phyloP scores from a whole-genome alignment of 2,888 invertebrate genomes.

The Cerastoderma edule region DNA sequence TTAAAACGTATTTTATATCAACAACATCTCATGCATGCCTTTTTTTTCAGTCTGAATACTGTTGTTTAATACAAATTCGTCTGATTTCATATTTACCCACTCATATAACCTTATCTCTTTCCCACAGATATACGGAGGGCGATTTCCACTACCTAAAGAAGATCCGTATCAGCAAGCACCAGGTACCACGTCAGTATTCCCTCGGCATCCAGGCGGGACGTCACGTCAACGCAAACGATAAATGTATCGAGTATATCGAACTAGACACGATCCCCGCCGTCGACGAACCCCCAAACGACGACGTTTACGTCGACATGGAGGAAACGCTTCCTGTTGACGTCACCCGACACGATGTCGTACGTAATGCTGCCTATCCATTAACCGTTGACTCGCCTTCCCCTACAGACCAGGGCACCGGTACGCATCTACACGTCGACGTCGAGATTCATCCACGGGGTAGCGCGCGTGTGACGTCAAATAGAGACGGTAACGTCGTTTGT shows the following conservation, averaged over 20 bases:
- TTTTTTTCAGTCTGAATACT: too few relatives aligned
- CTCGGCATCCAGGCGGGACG: conserved; percentile 60
- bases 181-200: conserved; percentile 75
- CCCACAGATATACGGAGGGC: conserved; percentile 77
- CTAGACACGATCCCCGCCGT: conserved; percentile 25
- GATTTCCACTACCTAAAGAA: conserved; percentile 80
- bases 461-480: conserved; percentile 10
- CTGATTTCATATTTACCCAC: too few relatives aligned
- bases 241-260: conserved; percentile 25
- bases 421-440: conserved; percentile 61
- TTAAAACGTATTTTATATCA: too few relatives aligned
- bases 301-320: conserved; percentile 26
- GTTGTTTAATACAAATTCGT: too few relatives aligned
- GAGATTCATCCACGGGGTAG: conserved; percentile 58
- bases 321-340: not conserved
- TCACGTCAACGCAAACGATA: conserved; percentile 7
- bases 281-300: conserved; percentile 23
- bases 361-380: not conserved
- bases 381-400: conserved; percentile 59
- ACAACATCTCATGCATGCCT: too few relatives aligned
- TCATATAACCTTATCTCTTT: too few relatives aligned
- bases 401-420: conserved; percentile 33
- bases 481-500: not conserved
- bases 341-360: not conserved
- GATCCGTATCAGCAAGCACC: conserved; percentile 66